A percentile compares a stretch with the other conserved stretches of the same genome.
phyloP scores from a whole-genome alignment of 2,113 vertebrate species.

The Meriones unguiculatus region DNA sequence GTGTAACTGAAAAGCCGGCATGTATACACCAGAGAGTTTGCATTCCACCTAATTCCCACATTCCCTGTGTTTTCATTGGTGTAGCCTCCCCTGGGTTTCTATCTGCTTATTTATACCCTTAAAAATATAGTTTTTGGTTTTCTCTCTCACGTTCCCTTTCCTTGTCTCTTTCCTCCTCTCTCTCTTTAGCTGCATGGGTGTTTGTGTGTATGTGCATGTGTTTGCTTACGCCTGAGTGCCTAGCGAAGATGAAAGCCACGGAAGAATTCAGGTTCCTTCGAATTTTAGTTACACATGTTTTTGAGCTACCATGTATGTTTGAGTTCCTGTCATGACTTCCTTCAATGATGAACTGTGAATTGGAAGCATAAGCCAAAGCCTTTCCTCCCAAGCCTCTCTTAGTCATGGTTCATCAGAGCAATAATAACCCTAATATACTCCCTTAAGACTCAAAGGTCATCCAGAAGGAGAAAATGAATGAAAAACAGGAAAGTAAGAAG shows the following conservation, averaged over 20 bases:
- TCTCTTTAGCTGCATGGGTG: neutral
- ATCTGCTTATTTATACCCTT: neutral
- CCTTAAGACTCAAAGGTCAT: neutral
- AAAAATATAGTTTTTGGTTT: neutral
- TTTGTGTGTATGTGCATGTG: neutral
- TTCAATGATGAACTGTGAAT: neutral
- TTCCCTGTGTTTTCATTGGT: neutral
- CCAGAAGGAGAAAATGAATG: neutral
- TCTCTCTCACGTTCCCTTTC: neutral
- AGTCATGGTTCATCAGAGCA: neutral
- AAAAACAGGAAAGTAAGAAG: no score
- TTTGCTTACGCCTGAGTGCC: neutral
- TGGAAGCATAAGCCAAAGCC: neutral
- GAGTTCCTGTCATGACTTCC: neutral
- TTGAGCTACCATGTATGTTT: neutral
- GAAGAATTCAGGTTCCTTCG: neutral
- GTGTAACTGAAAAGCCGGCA: neutral
- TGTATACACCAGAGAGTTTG: neutral
- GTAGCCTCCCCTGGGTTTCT: neutral
- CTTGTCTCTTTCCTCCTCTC: neutral
- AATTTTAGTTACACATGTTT: neutral
- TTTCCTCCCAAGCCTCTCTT: no score
- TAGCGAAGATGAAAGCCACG: accelerated
- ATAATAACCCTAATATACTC: neutral
- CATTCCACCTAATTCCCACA: neutral